phyloP scores from a whole-genome alignment of 2,797 vertebrate genomes.

The Cryptoprocta ferox region DNA sequence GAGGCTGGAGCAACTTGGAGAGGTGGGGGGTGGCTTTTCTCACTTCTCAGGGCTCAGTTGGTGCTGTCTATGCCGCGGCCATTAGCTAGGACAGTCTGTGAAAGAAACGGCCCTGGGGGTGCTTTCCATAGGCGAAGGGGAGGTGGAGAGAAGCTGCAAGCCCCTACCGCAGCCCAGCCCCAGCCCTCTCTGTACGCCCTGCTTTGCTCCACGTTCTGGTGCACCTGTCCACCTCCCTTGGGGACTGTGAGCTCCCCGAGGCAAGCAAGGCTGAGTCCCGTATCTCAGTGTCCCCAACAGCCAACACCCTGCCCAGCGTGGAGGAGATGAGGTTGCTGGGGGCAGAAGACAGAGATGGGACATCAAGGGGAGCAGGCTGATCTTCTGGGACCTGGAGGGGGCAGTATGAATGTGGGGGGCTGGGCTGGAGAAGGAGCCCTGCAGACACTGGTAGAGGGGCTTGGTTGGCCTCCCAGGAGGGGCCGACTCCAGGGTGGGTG shows the following conservation, averaged over 20 bases:
- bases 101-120: background rate
- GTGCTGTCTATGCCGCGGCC: background rate
- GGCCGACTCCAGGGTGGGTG: background rate
- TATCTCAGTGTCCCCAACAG: background rate
- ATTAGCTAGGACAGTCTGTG: background rate
- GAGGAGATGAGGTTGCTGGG: background rate
- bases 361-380: background rate
- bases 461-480: background rate
- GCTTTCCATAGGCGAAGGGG: background rate
- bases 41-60: background rate
- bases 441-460: background rate
- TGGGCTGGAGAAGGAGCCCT: background rate
- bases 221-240: background rate
- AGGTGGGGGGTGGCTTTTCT: background rate
- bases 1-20: background rate
- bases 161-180: background rate
- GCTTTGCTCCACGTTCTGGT: background rate
- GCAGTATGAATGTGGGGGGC: background rate
- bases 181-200: background rate
- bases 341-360: background rate
- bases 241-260: too few relatives aligned
- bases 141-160: background rate
- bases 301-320: rapidly evolving
- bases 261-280: background rate
- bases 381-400: background rate